phyloP scores from a whole-genome alignment of 2,113 vertebrate genomes.

The Lagopus muta region DNA sequence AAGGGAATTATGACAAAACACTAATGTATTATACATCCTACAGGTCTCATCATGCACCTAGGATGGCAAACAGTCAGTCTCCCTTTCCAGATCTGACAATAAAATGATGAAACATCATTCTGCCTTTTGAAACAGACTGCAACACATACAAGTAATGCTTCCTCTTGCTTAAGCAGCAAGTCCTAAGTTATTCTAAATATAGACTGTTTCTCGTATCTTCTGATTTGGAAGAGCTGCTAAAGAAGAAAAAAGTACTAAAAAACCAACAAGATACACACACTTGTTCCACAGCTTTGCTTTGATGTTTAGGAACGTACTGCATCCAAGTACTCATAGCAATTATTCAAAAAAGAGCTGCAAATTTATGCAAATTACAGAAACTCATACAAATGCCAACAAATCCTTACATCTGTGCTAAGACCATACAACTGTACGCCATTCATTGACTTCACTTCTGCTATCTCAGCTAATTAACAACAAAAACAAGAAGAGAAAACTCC shows the following conservation, averaged over 20 bases:
- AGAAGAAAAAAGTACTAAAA: neutral
- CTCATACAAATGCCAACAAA: slow-evolving; percentile 18
- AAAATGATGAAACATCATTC: slow-evolving; percentile 70
- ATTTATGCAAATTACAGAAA: slow-evolving; percentile 46
- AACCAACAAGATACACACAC: neutral
- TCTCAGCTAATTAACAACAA: neutral
- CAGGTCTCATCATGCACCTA: slow-evolving; percentile 76
- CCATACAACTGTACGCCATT: neutral
- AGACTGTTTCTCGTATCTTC: slow-evolving; percentile 28
- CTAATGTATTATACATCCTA: slow-evolving; percentile 68
- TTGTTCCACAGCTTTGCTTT: neutral
- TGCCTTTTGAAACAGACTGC: slow-evolving; percentile 59
- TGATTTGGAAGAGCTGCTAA: slow-evolving; percentile 27
- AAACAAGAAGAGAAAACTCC: neutral
- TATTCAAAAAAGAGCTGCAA: neutral
- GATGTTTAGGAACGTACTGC: neutral
- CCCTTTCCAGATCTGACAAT: slow-evolving; percentile 76
- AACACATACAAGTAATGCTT: slow-evolving; percentile 50
- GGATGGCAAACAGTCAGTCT: slow-evolving; percentile 58
- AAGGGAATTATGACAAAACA: slow-evolving; percentile 77
- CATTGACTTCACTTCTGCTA: neutral
- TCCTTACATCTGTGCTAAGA: neutral
- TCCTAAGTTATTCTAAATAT: slow-evolving; percentile 59
- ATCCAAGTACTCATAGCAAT: neutral
- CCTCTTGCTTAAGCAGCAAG: slow-evolving; percentile 47